Evolutionary conservation across 2,113 vertebrate genomes (phyloP).

Genomic region (Tetrax tetrax): DNA sequence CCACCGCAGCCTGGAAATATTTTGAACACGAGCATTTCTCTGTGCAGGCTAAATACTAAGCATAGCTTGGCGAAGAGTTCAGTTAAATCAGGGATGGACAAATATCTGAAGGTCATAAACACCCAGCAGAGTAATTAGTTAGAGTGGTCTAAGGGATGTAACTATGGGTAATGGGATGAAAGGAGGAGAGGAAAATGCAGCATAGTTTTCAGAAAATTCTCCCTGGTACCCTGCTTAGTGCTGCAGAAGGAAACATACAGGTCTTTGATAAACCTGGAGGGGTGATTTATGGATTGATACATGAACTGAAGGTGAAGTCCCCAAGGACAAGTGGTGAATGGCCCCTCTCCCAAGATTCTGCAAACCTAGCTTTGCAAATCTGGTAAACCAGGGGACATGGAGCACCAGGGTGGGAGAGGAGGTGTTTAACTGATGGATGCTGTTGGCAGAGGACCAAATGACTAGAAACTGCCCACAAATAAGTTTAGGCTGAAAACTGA

Average conservation of each 20-base stretch:
- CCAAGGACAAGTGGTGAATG: neutral
- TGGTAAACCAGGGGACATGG: rapidly evolving
- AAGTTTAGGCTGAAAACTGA: neutral
- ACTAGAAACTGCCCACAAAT: neutral
- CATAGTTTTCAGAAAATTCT: conserved; percentile 5
- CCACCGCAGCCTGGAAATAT: neutral
- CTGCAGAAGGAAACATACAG: neutral
- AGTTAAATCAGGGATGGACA: neutral
- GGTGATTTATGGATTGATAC: conserved; percentile 27
- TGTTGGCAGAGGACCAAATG: neutral
- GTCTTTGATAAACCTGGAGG: conserved; percentile 23
- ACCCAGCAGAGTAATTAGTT: conserved; percentile 40
- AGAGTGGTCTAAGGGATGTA: conserved; percentile 47
- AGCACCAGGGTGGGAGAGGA: neutral
- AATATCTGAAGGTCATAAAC: conserved; percentile 57
- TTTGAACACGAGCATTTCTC: neutral
- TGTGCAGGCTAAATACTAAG: neutral
- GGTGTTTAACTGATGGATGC: neutral
- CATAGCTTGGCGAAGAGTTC: neutral
- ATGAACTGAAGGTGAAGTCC: neutral
- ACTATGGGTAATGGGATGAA: conserved; percentile 41
- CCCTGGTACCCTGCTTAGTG: neutral
- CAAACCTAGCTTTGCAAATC: conserved; percentile 5
- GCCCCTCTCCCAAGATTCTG: neutral
- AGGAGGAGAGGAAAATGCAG: conserved; percentile 17